phyloP scores from a whole-genome alignment of 2,113 vertebrate species.

The Hyaena hyaena region DNA sequence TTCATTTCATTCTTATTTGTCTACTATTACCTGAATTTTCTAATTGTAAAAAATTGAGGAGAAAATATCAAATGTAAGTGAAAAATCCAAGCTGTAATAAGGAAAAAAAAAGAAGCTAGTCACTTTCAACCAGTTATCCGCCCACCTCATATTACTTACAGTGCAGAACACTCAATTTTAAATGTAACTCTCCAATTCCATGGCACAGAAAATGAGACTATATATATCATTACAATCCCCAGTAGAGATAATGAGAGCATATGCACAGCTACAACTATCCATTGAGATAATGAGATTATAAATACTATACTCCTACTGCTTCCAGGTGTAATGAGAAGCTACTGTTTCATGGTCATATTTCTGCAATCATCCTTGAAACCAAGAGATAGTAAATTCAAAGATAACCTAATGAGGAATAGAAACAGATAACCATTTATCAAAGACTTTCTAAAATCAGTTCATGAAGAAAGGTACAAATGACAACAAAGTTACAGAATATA shows the following conservation, averaged over 20 bases:
- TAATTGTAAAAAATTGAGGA: constrained; percentile 16
- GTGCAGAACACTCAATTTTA: constrained; percentile 59
- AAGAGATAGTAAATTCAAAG: constrained; percentile 53
- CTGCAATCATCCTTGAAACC: constrained; percentile 64
- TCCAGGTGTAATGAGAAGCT: constrained; percentile 74
- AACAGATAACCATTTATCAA: constrained; percentile 38
- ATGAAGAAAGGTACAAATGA: constrained; percentile 42
- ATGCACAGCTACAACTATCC: constrained; percentile 59
- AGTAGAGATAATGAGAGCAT: constrained; percentile 75
- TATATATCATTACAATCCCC: constrained; percentile 68
- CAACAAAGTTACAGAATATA: constrained; percentile 6
- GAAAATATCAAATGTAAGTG: neutral
- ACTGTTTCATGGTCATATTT: constrained; percentile 56
- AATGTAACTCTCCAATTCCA: constrained; percentile 58
- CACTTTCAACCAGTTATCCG: constrained; percentile 25
- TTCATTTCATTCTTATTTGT: constrained; percentile 3
- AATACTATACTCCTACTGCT: constrained; percentile 72
- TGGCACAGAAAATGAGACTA: constrained; percentile 57
- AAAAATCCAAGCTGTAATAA: constrained; percentile 30
- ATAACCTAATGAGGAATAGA: constrained; percentile 65
- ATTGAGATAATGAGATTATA: constrained; percentile 80
- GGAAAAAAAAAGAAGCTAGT: neutral
- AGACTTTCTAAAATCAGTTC: constrained; percentile 53
- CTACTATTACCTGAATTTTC: neutral
- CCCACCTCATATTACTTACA: constrained; percentile 63